Conservation (phyloP, 2,797 vertebrate genomes). For the Pachyuromys duprasi region DNA sequence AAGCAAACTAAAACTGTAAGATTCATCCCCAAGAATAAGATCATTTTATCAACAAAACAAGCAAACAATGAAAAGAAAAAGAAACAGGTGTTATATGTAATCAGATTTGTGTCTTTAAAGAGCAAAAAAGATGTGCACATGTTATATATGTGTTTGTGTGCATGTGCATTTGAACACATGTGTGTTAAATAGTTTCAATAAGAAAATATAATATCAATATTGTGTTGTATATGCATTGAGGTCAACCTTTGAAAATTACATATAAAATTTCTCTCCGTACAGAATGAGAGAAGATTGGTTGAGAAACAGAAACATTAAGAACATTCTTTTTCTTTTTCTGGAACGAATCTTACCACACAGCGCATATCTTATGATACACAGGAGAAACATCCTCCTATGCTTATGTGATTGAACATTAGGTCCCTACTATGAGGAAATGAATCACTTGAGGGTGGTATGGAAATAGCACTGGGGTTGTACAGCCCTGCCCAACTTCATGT, state of each 20-base stretch:
- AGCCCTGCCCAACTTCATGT: background rate
- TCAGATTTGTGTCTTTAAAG: background rate
- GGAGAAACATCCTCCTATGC: background rate
- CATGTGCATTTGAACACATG: background rate
- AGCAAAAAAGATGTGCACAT: background rate
- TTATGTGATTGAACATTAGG: background rate
- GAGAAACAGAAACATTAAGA: background rate
- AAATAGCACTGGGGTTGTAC: background rate
- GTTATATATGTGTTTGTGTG: background rate
- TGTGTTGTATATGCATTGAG: background rate
- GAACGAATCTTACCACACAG: background rate
- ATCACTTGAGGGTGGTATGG: background rate
- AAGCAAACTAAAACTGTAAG: constrained; percentile 13
- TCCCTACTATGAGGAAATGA: background rate
- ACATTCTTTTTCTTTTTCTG: background rate
- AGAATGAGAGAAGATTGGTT: background rate
- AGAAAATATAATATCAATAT: background rate
- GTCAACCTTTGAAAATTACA: background rate
- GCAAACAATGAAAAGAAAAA: background rate
- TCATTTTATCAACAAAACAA: background rate
- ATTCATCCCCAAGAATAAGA: background rate
- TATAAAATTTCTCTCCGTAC: background rate
- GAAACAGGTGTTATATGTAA: accelerated
- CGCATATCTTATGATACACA: background rate
- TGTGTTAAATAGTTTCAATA: background rate